These are phyloP conservation scores for Zygaena filipendulae DNA, from an alignment of 2,888 invertebrate genomes.

Conservation along the genomic window DNA sequence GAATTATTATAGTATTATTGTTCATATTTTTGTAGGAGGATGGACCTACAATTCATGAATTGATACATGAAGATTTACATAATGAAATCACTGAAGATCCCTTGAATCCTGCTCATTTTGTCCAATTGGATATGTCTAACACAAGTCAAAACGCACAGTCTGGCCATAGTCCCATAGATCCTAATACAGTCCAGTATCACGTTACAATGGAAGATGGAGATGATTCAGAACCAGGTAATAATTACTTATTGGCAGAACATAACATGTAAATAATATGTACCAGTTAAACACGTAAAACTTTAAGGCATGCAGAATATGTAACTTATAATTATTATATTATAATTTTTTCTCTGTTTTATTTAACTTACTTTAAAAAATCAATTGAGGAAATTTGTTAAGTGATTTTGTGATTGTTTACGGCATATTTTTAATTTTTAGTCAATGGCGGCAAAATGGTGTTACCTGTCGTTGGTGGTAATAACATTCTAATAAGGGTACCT, in stretches of 20 bases:
- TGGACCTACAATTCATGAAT: slow-evolving; percentile 61
- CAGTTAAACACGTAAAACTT: too few relatives aligned
- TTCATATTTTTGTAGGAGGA: slow-evolving; percentile 41
- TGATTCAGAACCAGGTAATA: slow-evolving; percentile 40
- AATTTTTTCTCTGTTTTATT: slow-evolving; percentile 6
- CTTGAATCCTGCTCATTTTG: slow-evolving; percentile 31
- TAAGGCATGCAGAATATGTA: too few relatives aligned
- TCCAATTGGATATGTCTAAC: slow-evolving; percentile 30
- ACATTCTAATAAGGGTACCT: too few relatives aligned
- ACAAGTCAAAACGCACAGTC: slow-evolving; percentile 14
- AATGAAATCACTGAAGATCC: slow-evolving; percentile 41
- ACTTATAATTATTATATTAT: slow-evolving; percentile 3
- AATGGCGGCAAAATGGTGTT: too few relatives aligned
- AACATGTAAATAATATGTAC: too few relatives aligned
- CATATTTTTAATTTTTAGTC: too few relatives aligned
- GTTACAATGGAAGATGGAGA: slow-evolving; percentile 60
- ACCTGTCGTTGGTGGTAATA: too few relatives aligned
- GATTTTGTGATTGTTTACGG: too few relatives aligned
- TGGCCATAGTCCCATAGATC: slow-evolving; percentile 25
- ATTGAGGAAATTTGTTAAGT: too few relatives aligned
- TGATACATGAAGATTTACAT: slow-evolving; percentile 53
- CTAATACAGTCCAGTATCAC: slow-evolving; percentile 36
- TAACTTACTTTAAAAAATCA: too few relatives aligned
- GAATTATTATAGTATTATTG: too few relatives aligned
- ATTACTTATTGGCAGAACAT: too few relatives aligned